phyloP scores from a whole-genome alignment of 2,888 invertebrate genomes.

The Dryadula phaetusa region DNA sequence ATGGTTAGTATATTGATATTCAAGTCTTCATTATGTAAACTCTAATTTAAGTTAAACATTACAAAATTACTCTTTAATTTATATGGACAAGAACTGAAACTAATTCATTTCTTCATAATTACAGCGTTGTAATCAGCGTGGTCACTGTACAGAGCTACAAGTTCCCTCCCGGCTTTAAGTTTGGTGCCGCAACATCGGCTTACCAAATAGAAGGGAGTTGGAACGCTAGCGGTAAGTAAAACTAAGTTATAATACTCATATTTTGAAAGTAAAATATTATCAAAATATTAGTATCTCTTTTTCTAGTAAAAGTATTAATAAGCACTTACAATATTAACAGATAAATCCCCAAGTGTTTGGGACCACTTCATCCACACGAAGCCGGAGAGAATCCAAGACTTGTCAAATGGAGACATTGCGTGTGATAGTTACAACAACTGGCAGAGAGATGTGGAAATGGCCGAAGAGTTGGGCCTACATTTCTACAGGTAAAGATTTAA shows the following conservation, averaged over 20 bases:
- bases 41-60: not conserved
- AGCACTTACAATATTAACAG: not conserved
- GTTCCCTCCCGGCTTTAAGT: constrained; percentile 62
- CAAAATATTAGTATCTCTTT: too few species aligned
- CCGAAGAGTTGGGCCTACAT: constrained; percentile 7
- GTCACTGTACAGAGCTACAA: not conserved
- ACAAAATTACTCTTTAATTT: not conserved
- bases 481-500: constrained; percentile 4
- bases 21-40: not conserved
- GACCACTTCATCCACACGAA: constrained; percentile 28
- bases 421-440: constrained; percentile 9
- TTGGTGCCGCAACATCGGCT: constrained; percentile 64
- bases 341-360: constrained; percentile 29
- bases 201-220: constrained; percentile 75
- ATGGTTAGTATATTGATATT: not conserved
- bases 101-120: not conserved
- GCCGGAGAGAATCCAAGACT: constrained; percentile 9
- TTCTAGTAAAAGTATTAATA: not conserved
- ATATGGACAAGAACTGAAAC: not conserved
- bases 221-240: constrained; percentile 64
- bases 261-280: too few species aligned
- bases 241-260: too few species aligned
- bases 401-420: not conserved
- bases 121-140: not conserved
- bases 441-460: constrained; percentile 15